These are phyloP conservation scores for Herpetotheres cachinnans DNA, from an alignment of 2,113 vertebrate species.

Conservation along the genomic window DNA sequence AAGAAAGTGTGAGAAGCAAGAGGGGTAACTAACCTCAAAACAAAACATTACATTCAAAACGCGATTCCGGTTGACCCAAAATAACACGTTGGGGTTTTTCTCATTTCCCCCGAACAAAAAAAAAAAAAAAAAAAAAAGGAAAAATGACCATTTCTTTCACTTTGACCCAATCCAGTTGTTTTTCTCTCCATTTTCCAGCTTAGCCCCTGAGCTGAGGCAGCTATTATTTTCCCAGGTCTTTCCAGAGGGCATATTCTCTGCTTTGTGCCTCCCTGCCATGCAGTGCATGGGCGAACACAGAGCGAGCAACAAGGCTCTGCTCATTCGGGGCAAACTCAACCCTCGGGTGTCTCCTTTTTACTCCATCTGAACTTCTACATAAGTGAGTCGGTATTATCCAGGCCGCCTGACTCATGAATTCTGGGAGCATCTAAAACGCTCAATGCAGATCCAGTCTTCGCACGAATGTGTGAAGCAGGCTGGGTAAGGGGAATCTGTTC, in stretches of 20 bases:
- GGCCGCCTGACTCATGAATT: background rate
- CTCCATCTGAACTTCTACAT: background rate
- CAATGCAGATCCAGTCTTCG: background rate
- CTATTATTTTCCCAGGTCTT: background rate
- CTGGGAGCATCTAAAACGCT: background rate
- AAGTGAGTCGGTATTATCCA: background rate
- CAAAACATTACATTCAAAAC: conserved; percentile 20
- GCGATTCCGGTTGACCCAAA: background rate
- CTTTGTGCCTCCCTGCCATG: background rate
- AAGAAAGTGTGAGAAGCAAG: conserved; percentile 34
- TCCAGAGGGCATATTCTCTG: background rate
- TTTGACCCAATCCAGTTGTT: background rate
- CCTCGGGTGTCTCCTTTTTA: background rate
- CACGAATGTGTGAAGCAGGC: background rate
- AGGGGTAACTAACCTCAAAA: conserved; percentile 21
- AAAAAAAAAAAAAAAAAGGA: background rate
- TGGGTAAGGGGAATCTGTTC: background rate
- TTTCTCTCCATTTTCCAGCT: background rate
- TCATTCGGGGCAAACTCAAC: background rate
- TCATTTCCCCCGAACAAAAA: background rate
- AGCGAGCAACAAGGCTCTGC: background rate
- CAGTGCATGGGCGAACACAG: background rate
- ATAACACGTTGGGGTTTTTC: background rate
- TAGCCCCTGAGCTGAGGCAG: background rate
- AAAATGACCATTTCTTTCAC: background rate